Evolutionary conservation across 2,888 invertebrate genomes (phyloP), one percentile per base, ranked within the genome.

Genomic region (Tridacna gigas): DNA sequence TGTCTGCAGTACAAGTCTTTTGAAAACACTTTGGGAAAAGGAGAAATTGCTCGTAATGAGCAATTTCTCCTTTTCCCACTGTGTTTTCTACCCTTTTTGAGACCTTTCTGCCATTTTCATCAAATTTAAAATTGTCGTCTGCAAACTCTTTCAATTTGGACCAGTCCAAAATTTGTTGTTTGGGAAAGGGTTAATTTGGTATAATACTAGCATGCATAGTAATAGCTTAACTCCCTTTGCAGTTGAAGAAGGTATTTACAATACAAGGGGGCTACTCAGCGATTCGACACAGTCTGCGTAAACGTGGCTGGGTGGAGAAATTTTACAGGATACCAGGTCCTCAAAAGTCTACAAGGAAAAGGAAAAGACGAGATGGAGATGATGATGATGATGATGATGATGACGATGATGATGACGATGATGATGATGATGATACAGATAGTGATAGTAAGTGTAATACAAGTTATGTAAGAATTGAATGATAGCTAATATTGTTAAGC

Each of bases 301-400:
- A 89, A 78, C 90, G 95, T 25, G 95, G 95, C 18, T 95, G 95
- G 95, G 94, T 95, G 61, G 95, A 95, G 86, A 95, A 95, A 82
- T 95, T 95, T 86, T 94, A 94, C 87, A 89, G 91, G 71, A 90
- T 91, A 45, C 90, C 89, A 25, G 86, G 87, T 4, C 90, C 91
- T 13, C 83, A 88, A 12, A 93, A 92, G 82, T 91, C 91, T 66
- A 81, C 90, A 22, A 85, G 87, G 1, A 83, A 89, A 26, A 91
- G 90, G 80, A 86, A 89, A 18, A 80, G 81, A 48, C 90, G 90
- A 69, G 88, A 81, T 22, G 89, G 65, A 0, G 90, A 90, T 60
- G 92, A 91, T 77, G 91, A 91, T 80, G 92, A 92, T 88, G 93
- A 93, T 88, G 91, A 91, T 82, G 90, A 91, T 80, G 91, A 90